phyloP scores from a whole-genome alignment of 2,113 vertebrate genomes.

The Triplophysa rosa region DNA sequence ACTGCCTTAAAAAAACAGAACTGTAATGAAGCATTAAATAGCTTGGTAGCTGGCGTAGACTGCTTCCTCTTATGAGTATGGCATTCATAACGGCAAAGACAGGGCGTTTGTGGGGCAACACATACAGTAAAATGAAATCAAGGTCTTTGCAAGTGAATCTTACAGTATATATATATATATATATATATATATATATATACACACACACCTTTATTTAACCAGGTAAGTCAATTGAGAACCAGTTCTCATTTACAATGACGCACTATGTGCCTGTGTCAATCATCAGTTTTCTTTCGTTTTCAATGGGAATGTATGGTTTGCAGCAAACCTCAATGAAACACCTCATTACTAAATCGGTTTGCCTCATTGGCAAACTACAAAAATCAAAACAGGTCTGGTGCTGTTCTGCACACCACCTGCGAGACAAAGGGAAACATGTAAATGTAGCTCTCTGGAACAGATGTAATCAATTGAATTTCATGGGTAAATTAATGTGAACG shows the following conservation, averaged over 20 bases:
- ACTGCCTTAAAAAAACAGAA: constrained; percentile 17
- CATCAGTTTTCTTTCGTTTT: background rate
- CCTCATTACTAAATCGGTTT: constrained; percentile 7
- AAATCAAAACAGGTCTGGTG: background rate
- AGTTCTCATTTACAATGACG: too few species aligned
- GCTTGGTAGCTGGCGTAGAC: constrained; percentile 10
- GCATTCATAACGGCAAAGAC: background rate
- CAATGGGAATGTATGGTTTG: background rate
- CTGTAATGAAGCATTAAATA: constrained; percentile 35
- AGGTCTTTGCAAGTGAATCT: background rate
- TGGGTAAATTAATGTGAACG: background rate
- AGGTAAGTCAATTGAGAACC: too few species aligned
- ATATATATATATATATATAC: too few species aligned
- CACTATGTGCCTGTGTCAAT: constrained; percentile 19
- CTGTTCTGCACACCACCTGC: constrained; percentile 17
- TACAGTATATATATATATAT: too few species aligned
- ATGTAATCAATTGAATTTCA: background rate
- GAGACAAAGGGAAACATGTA: background rate
- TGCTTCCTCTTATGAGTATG: constrained; percentile 20
- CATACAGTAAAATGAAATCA: background rate
- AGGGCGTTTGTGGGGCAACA: background rate
- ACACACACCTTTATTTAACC: too few species aligned
- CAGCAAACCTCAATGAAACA: constrained; percentile 16
- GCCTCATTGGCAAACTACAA: constrained; percentile 15
- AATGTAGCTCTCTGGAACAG: background rate